These are phyloP conservation scores for Orthonevra nobilis DNA, from an alignment of 2,888 invertebrate species.

Conservation along the genomic window DNA sequence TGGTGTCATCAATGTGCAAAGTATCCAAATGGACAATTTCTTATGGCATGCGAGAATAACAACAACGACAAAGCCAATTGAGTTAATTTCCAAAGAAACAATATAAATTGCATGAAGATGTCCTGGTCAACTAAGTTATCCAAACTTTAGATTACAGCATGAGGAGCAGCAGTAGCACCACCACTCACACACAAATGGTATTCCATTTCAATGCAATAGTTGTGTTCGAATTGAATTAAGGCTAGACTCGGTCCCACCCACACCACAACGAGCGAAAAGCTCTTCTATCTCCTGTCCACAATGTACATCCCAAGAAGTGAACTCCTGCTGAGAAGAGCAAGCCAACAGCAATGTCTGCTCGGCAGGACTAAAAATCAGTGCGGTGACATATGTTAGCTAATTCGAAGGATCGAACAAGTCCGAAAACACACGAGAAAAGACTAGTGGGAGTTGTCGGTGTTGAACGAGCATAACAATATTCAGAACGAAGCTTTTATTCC, in stretches of 20 bases:
- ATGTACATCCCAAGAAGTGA: background rate
- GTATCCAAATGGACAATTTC: slow-evolving; percentile 58
- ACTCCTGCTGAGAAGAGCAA: slow-evolving; percentile 62
- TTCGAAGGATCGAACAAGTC: slow-evolving; percentile 64
- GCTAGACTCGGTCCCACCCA: slow-evolving; percentile 18
- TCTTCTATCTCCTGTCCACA: slow-evolving; percentile 24
- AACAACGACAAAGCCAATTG: slow-evolving; percentile 59
- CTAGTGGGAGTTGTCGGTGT: background rate
- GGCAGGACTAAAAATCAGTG: slow-evolving; percentile 67
- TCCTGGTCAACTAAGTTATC: slow-evolving; percentile 64
- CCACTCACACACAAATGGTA: slow-evolving; percentile 29
- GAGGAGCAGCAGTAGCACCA: slow-evolving; percentile 8
- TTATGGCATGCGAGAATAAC: slow-evolving; percentile 59
- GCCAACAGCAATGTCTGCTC: slow-evolving; percentile 56
- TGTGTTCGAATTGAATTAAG: slow-evolving; percentile 68
- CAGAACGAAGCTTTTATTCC: slow-evolving; percentile 45
- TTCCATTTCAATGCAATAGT: slow-evolving; percentile 62
- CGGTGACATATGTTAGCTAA: slow-evolving; percentile 70
- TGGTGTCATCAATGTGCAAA: slow-evolving; percentile 63
- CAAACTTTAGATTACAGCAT: slow-evolving; percentile 52
- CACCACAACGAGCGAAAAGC: slow-evolving; percentile 41
- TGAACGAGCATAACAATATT: slow-evolving; percentile 23
- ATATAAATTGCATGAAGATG: slow-evolving; percentile 64
- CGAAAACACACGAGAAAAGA: slow-evolving; percentile 12
- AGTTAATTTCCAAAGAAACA: slow-evolving; percentile 69